Evolutionary conservation across 2,888 invertebrate species (phyloP), one percentile per base, ranked within the genome.

Genomic region (Ferrisia virgata): DNA sequence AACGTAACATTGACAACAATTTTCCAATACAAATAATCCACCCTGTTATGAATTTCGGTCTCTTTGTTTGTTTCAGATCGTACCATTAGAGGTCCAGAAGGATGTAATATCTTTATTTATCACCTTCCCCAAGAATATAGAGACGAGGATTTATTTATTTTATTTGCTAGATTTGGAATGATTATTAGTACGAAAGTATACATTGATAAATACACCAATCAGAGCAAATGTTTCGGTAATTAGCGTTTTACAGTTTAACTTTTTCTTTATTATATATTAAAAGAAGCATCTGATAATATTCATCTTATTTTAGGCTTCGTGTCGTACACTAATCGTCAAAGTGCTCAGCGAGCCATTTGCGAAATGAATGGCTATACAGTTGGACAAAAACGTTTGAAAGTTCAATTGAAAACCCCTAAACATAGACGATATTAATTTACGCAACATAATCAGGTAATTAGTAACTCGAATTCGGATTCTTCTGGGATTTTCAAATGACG

Each of bases 171-270:
- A 86, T 99, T 99, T 90, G 99, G 99, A 88, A 98, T 96, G 90
- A 98, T 99, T 89, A 98, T 99, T 91, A 98, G 97, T 91, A 98
- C 99, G 90, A 99, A 99, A 92, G 99, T 99, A 88, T 99, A 99
- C 92, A 98, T 99, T 89, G 99, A 99, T 91, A 94, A 99, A 88
- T 99, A 98, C 89, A 99, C 99, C 89, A 99, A 99, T 91, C 99
- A 99, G 92, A 98, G 98, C 93, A 99, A 99, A 93, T 99, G 99
- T 92, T 99, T 99, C 91, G 99, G 99, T 99, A 91, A 92, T 95
- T 91, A 69, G 31, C 64, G 2, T 64, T 64, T 13, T 28, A 13
- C 28, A 0, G 15, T 15, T 25, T 15, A 64, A 64, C 28, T 15
- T 28, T 64, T 9, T 2, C 28, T 13, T 25, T 6, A n/a, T n/a